Percentiles rank a stretch among this genome's conserved stretches.
These are phyloP conservation scores for Pyrocoelia pectoralis DNA, from an alignment of 2,888 invertebrate genomes.

Conservation along the genomic window DNA sequence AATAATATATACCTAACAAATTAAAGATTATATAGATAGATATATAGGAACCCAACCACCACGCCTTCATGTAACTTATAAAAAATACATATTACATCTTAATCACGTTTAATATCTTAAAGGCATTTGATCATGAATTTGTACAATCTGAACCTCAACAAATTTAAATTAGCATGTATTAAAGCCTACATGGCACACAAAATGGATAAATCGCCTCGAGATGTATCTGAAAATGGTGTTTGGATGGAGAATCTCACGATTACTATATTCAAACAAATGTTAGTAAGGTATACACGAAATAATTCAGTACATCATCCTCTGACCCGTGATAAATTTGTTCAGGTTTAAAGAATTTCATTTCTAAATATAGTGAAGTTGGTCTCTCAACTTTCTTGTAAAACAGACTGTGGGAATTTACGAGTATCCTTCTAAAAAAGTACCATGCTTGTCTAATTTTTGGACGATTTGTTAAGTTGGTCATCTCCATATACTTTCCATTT, in stretches of 20 bases:
- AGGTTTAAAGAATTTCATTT: too few relatives aligned
- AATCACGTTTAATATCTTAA: slow-evolving; percentile 1
- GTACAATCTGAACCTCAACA: not conserved
- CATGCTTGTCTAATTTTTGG: too few relatives aligned
- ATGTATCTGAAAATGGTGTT: not conserved
- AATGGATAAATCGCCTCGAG: not conserved
- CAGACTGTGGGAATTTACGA: too few relatives aligned
- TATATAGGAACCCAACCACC: not conserved
- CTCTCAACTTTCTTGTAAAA: too few relatives aligned
- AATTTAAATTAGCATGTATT: slow-evolving; percentile 1
- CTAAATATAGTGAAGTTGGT: too few relatives aligned
- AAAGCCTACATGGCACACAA: slow-evolving; percentile 1
- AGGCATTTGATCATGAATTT: not conserved
- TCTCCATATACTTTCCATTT: too few relatives aligned
- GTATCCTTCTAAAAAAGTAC: too few relatives aligned
- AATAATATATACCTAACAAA: not conserved
- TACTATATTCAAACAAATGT: not conserved
- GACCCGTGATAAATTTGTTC: too few relatives aligned
- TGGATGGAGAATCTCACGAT: not conserved
- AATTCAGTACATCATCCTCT: too few relatives aligned
- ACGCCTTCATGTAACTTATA: too few relatives aligned
- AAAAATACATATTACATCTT: not conserved
- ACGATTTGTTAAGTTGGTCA: too few relatives aligned
- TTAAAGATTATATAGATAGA: not conserved
- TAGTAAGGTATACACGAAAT: not conserved